These are phyloP conservation scores for Bolinopsis microptera DNA, from an alignment of 37 sponge, comb jelly and placozoan species.

Conservation along the genomic window DNA sequence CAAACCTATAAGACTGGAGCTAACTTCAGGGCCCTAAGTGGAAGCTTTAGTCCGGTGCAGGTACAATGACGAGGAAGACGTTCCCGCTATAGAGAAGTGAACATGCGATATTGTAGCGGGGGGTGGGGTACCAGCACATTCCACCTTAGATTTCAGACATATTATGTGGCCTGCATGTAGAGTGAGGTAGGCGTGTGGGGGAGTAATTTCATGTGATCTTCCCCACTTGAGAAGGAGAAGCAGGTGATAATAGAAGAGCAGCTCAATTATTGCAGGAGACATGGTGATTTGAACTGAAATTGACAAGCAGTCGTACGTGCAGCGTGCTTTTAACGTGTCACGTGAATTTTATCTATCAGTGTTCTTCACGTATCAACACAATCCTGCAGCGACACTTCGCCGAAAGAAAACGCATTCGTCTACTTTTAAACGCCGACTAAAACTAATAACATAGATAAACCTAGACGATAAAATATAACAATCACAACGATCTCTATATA, in stretches of 20 bases:
- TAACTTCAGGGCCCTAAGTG: background rate
- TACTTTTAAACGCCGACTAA: background rate
- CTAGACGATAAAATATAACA: background rate
- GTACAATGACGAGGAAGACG: background rate
- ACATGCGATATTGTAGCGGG: background rate
- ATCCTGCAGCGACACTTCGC: no score
- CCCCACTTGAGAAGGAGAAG: background rate
- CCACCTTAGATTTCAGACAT: background rate
- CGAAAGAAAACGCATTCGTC: background rate
- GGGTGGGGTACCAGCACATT: background rate
- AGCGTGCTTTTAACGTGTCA: no score
- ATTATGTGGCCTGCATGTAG: background rate
- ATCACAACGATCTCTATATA: background rate
- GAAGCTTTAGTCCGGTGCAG: background rate
- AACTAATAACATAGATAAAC: background rate
- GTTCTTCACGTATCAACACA: no score
- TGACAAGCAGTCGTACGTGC: background rate
- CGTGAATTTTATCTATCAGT: no score
- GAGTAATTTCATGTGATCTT: background rate
- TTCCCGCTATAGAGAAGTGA: background rate
- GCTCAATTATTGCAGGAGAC: background rate
- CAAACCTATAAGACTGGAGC: background rate
- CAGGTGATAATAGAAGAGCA: background rate
- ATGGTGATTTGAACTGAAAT: background rate
- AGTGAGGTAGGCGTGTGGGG: background rate